Conservation (phyloP, 2,797 vertebrate species). For the Brachyrhaphis roseni region DNA sequence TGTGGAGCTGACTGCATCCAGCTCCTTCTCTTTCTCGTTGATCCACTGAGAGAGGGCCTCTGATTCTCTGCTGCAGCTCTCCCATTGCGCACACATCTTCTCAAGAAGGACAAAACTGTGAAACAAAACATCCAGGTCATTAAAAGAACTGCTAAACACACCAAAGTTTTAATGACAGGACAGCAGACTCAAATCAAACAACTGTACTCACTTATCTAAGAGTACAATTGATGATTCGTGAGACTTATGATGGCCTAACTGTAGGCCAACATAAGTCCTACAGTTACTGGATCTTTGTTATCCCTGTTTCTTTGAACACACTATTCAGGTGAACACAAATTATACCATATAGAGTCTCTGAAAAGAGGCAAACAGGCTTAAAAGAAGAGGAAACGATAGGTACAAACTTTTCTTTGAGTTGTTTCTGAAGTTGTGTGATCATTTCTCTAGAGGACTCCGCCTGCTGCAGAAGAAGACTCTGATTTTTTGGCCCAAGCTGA, state of each 20-base stretch:
- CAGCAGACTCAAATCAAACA: slow-evolving; percentile 15
- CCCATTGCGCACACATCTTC: slow-evolving; percentile 88
- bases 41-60: slow-evolving; percentile 88
- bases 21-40: slow-evolving; percentile 85
- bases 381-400: neutral
- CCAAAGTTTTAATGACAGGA: neutral
- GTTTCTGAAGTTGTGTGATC: slow-evolving; percentile 83
- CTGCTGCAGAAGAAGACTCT: slow-evolving; percentile 84
- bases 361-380: neutral
- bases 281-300: neutral
- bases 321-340: neutral
- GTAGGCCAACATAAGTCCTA: too few relatives aligned
- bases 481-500: slow-evolving; percentile 86
- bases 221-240: neutral
- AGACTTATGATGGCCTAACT: neutral
- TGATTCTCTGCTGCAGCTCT: slow-evolving; percentile 86
- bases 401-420: slow-evolving; percentile 88
- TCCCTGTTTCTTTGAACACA: neutral
- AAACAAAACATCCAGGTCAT: slow-evolving; percentile 21
- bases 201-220: neutral
- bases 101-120: slow-evolving; percentile 90
- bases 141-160: neutral
- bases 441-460: slow-evolving; percentile 85
- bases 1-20: slow-evolving; percentile 77
- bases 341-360: neutral